Evolutionary conservation across 2,113 vertebrate genomes (phyloP), one percentile per base, ranked within the genome.

Genomic region (Todiramphus chloris): DNA sequence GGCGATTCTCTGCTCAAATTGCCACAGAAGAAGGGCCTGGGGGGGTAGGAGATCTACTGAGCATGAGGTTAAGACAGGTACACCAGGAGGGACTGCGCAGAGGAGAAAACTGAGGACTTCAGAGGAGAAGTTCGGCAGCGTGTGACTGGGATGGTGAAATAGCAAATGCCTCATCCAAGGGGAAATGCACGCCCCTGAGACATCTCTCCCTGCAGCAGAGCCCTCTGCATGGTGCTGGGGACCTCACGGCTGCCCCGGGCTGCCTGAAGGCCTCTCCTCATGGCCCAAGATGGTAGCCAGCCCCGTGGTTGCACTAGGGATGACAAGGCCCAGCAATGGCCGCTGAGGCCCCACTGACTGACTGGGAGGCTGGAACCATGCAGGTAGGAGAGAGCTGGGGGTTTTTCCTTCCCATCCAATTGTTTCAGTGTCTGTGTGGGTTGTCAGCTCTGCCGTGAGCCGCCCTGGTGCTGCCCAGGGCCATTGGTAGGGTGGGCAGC

Each of bases 131-230:
- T 23, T 18, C 39, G 72, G 28, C 48, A n/a, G 12, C 0, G 0
- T 44, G 70, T 15, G 41, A 15, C 33, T 9, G 13, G 19, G 37
- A 41, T 0, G 1, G 9, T n/a, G 75, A 33, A 58, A 53, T 3
- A 46, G 30, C 4, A 72, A 63, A 7, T 11, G 17, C 6, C 20
- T 3, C 0, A 0, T 23, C 66, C 2, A 2, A 2, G 3, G 31
- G 46, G 23, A 16, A 8, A 19, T 0, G 0, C 19, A 7, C 14
- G 2, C 2, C 11, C 11, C 39, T 21, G 18, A 6, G 58, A 55
- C 53, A 69, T 51, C 82, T 81, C 2, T 31, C 30, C 43, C 43
- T 37, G 35, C 46, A 55, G 41, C 64, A 63, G 46, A 50, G 48
- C 51, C 30, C n/a, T 9, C 37, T 25, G 43, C 27, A 6, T 0